A percentile compares a stretch with the other conserved stretches of the same genome.
phyloP scores from a whole-genome alignment of 2,888 invertebrate species.

The Drosophila meridiana region DNA sequence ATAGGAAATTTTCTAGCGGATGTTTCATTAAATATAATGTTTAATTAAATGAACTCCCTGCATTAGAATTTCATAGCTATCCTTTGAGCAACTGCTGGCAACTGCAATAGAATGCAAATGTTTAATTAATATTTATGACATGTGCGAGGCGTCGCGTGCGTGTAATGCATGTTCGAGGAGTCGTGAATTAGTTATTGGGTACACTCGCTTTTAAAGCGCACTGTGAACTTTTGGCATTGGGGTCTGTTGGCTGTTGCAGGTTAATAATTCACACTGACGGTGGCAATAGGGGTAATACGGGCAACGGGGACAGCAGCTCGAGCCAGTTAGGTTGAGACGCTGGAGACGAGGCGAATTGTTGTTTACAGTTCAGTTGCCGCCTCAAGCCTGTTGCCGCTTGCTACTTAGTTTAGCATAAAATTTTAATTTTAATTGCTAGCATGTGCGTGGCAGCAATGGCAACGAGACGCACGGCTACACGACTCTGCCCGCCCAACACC shows the following conservation, averaged over 20 bases:
- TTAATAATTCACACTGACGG: slow-evolving; percentile 64
- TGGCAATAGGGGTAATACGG: too few species aligned
- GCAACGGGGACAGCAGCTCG: background rate
- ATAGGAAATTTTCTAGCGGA: background rate
- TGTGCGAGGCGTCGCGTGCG: slow-evolving; percentile 29
- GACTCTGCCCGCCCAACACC: background rate
- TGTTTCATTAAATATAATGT: background rate
- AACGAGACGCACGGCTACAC: slow-evolving; percentile 33
- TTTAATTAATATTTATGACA: slow-evolving; percentile 68
- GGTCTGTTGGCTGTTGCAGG: slow-evolving; percentile 22
- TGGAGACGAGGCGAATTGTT: background rate
- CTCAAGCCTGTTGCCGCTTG: slow-evolving; percentile 52
- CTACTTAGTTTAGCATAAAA: slow-evolving; percentile 80
- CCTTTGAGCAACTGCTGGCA: slow-evolving; percentile 12
- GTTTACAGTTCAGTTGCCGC: slow-evolving; percentile 22
- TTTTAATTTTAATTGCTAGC: slow-evolving; percentile 80
- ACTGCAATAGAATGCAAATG: slow-evolving; percentile 52
- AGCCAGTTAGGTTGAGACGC: slow-evolving; percentile 9
- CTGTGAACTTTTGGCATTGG: slow-evolving; percentile 54
- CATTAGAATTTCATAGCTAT: background rate
- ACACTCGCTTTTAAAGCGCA: slow-evolving; percentile 38
- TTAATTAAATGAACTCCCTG: background rate
- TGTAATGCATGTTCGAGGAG: slow-evolving; percentile 56
- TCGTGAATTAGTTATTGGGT: slow-evolving; percentile 56
- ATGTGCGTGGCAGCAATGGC: slow-evolving; percentile 74